Conservation (phyloP, 2,888 invertebrate genomes). For the Antheraea yamamai region DNA sequence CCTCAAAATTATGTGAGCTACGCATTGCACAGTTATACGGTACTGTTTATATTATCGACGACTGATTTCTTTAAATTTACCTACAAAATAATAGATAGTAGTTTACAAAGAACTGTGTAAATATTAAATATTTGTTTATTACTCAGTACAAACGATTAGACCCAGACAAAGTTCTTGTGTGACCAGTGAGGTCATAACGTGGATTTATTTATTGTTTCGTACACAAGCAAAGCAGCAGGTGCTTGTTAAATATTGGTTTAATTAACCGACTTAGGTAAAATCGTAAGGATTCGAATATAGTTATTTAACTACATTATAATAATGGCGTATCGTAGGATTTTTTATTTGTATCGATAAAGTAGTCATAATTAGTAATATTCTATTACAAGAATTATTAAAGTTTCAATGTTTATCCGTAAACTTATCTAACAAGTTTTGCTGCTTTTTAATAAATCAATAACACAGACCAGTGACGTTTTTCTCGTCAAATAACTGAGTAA, state of each 20-base stretch:
- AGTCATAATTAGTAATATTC: not conserved
- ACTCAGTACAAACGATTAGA: not conserved
- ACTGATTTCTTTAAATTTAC: not conserved
- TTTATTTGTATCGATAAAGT: not conserved
- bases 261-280: not conserved
- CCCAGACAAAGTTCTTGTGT: not conserved
- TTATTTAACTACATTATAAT: too few relatives aligned
- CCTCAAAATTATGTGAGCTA: too few relatives aligned
- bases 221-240: not conserved
- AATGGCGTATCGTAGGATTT: not conserved
- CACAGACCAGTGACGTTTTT: too few relatives aligned
- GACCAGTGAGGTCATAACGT: slow-evolving; percentile 1
- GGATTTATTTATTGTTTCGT: not conserved
- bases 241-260: not conserved
- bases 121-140: slow-evolving; percentile 4
- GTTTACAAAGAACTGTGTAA: not conserved
- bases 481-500: too few relatives aligned
- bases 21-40: too few relatives aligned
- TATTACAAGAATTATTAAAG: too few relatives aligned
- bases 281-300: not conserved
- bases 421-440: too few relatives aligned
- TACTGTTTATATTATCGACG: not conserved
- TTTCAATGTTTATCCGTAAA: too few relatives aligned
- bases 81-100: not conserved
- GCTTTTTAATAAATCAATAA: too few relatives aligned